Evolutionary conservation across 2,113 vertebrate species (phyloP), one percentile per base, ranked within the genome.

Genomic region (Gavia stellata): DNA sequence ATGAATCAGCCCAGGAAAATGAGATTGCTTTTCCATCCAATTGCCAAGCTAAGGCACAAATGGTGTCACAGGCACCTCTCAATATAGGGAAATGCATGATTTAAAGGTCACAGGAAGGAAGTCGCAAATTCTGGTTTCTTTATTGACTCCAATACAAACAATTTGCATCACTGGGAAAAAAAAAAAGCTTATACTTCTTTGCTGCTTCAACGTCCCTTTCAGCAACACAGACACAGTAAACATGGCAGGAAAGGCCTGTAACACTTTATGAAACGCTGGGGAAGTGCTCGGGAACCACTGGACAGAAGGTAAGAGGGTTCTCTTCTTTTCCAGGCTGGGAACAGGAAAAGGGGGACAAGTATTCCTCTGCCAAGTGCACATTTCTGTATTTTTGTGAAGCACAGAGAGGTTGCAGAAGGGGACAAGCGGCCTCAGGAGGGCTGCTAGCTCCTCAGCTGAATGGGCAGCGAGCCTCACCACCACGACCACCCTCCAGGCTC

Each of bases 1-100:
- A 71, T 65, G 77, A 91, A 85, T 94, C 83, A 92, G 70, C 70
- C n/a, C 31, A 87, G 40, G 56, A 80, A 88, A 90, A 68, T 23
- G 28, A 90, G 79, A 78, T 40, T 47, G 38, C 17, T 89, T 75
- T 75, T 34, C 62, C 40, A 88, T 52, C 14, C 34, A 40, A 17
- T 19, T 56, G 34, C 49, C 56, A 79, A 72, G 53, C 36, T 45
- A n/a, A 66, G n/a, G n/a, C 56, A 92, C 52, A 74, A 81, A 38
- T 10, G 19, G 33, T 82, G 78, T 63, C 70, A 67, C 28, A 71
- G 14, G 38, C 50, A 84, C 16, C 36, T 71, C 55, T 73, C 25
- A 31, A 25, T 63, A 59, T 4, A 63, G 29, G 50, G 53, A 90
- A 95, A 65, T 3, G 4, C 24, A 1, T 2, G 11, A 90, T 67